Evolutionary conservation across 2,113 vertebrate species (phyloP), one percentile per base, ranked within the genome.

Genomic region (Heterochromis multidens): DNA sequence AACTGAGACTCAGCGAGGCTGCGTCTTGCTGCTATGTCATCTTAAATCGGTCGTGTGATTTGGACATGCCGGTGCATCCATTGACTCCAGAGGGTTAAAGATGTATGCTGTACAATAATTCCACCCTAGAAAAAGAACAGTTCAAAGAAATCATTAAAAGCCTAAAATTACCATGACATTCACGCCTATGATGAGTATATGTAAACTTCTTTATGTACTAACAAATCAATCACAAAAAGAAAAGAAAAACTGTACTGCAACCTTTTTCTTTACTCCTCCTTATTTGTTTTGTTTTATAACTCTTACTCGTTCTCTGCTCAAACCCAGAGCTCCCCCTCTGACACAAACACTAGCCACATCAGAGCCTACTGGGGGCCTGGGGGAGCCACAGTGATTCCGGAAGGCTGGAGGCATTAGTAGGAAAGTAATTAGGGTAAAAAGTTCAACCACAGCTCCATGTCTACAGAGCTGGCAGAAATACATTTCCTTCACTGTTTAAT

Each of bases 361-460:
- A 98, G 96, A 98, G 96, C 91, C 95, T 95, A 95, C 96, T 92
- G 93, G 96, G 95, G 96, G 96, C 96, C 97, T 92, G 95, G 94
- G 97, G 96, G 95, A 94, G 91, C 94, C 97, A 97, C 97, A 97
- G 97, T 97, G 96, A 98, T 97, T 98, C 96, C 95, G 96, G 97
- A 96, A 96, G 92, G 96, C 97, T 96, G 95, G 95, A 96, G 97
- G 97, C 97, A 97, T 98, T 97, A 98, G 96, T 87, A 95, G 96
- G 95, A 97, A 97, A 97, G 96, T 98, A 98, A 98, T 97, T 96
- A 98, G 97, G 97, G 98, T 98, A 98, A 98, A 99, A 98, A 98
- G 97, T 99, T 99, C 97, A 98, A 96, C 97, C 97, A 90, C 96
- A 97, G 95, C 84, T 96, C 95, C 93, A 95, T 93, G 96, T 96